A percentile compares a stretch with the other conserved stretches of the same genome.
phyloP scores from a whole-genome alignment of 2,113 vertebrate species.

The Dermatemys mawii region DNA sequence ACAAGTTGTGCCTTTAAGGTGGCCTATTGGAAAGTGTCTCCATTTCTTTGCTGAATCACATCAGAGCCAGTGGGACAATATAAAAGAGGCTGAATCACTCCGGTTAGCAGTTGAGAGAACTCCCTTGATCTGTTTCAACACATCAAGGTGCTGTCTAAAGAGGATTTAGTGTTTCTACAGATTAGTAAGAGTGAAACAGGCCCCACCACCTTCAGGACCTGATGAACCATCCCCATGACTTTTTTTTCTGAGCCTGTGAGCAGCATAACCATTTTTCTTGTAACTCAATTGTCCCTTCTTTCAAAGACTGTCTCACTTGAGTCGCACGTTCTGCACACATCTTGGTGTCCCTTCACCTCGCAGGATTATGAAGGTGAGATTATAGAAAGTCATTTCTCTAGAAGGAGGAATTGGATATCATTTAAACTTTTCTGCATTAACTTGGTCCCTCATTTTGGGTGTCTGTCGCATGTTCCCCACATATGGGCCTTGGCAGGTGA shows the following conservation, averaged over 20 bases:
- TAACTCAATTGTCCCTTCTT: not conserved
- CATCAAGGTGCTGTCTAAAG: not conserved
- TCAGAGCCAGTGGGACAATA: not conserved
- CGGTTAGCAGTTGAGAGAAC: not conserved
- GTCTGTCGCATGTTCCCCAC: not conserved
- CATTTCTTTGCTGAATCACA: fast-evolving
- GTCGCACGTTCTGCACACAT: not conserved
- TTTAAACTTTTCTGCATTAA: not conserved
- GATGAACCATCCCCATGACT: not conserved
- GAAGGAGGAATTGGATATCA: not conserved
- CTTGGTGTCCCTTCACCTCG: not conserved
- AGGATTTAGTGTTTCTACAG: not conserved
- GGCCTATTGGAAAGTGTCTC: not conserved
- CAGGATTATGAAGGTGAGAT: not conserved
- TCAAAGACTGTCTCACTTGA: not conserved
- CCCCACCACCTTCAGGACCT: not conserved
- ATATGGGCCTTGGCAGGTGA: not conserved
- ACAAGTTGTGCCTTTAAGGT: fast-evolving
- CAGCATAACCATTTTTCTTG: not conserved
- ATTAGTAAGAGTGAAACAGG: not conserved
- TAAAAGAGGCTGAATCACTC: not conserved
- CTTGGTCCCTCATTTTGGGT: not conserved
- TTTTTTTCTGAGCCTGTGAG: not conserved
- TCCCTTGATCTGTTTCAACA: not conserved
- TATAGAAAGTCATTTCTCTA: not conserved